Evolutionary conservation across 2,888 invertebrate species (phyloP).

Genomic region (Ophion costatus): DNA sequence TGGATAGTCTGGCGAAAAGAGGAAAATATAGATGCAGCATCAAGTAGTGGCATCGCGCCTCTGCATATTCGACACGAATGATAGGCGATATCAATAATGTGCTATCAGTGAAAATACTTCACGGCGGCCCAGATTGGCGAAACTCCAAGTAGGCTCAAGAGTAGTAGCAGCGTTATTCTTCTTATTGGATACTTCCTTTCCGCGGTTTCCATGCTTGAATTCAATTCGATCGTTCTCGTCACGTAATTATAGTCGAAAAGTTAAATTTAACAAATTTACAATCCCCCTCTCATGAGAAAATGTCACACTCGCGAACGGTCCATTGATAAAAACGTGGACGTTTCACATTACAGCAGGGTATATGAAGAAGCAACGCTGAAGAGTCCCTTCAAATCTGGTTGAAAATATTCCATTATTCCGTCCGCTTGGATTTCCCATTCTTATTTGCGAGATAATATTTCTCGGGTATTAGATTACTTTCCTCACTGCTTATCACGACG

Average conservation of each 20-base stretch:
- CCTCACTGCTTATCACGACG: conserved; percentile 1
- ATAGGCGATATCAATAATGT: no score
- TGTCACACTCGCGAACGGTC: neutral
- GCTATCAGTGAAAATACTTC: neutral
- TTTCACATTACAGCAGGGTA: neutral
- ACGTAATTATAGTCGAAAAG: neutral
- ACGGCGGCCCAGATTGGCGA: conserved; percentile 67
- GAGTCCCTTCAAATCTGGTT: neutral
- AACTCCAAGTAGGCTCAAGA: conserved; percentile 75
- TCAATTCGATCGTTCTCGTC: conserved; percentile 67
- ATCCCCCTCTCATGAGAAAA: neutral
- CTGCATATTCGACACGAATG: no score
- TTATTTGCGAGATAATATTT: neutral
- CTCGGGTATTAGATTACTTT: neutral
- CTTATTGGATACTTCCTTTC: conserved; percentile 80
- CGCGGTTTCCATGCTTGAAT: conserved; percentile 79
- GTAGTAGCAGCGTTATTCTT: conserved; percentile 79
- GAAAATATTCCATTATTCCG: neutral
- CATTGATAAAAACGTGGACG: neutral
- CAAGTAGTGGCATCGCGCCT: no score
- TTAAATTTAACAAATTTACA: neutral
- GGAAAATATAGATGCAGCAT: no score
- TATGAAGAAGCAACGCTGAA: neutral
- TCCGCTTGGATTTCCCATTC: neutral
- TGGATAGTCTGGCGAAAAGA: no score